Evolutionary conservation across 2,113 vertebrate species (phyloP), one percentile per base, ranked within the genome.

Genomic region (Aramus guarauna): DNA sequence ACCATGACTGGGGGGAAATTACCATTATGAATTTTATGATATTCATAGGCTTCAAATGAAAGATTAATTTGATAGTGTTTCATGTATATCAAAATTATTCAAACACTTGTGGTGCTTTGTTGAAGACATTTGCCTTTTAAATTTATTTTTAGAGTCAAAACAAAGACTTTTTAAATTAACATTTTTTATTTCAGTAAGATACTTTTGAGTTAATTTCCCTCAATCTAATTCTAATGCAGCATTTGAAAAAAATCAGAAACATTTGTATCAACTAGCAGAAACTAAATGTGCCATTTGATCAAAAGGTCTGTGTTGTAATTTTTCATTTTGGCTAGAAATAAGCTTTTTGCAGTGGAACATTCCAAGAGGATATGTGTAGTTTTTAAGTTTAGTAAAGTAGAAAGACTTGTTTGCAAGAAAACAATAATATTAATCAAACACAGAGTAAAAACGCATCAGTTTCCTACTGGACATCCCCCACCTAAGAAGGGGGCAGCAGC

Each of bases 131-230:
- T 89, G 76, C 63, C 79, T 95, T 94, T 95, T 29, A 76, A 62
- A 85, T 82, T 68, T 60, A 56, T 77, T 93, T 93, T 74, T 15
- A 26, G 53, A 73, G 68, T n/a, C 58, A 62, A 93, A 93, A 66
- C 73, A 72, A n/a, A 34, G 45, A 62, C 67, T 88, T 92, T 64
- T 69, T 36, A 37, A 75, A 96, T 95, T 85, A 92, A 50, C 56
- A 3, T 52, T 76, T 85, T 90, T 95, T 78, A 52, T 91, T 91
- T 86, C 76, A 63, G 2, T 30, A 18, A 45, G 36, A 56, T n/a
- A 1, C 8, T 75, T 94, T 36, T 21, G 20, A 85, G 74, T 52
- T 80, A 5, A 74, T 88, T 92, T 92, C 53, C 74, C 41, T 52
- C 77, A 15, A 32, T 32, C 58, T 37, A 53, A 53, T 87, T 90